Evolutionary conservation across 35 echinoderm and acorn worm genomes (phyloP).

Genomic region (Diadema setosum): DNA sequence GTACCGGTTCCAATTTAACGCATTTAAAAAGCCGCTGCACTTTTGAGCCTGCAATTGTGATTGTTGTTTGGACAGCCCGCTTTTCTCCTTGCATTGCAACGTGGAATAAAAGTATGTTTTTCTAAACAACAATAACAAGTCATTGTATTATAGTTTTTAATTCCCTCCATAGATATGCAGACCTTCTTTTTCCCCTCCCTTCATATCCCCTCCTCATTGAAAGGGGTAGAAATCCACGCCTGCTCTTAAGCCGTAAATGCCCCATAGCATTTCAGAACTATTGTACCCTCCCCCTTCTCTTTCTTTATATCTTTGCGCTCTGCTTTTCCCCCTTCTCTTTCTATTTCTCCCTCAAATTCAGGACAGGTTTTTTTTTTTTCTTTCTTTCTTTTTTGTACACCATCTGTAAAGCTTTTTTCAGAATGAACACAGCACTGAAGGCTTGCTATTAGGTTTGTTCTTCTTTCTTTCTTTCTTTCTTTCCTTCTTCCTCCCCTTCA

Average conservation of each 20-base stretch:
- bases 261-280: background rate
- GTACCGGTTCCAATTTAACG: too few relatives aligned
- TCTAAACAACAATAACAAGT: conserved; percentile 36
- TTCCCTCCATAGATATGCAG: background rate
- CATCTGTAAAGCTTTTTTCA: too few relatives aligned
- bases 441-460: background rate
- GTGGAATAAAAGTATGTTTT: conserved; percentile 28
- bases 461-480: background rate
- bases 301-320: background rate
- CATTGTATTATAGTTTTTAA: conserved; percentile 37
- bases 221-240: background rate
- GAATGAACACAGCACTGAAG: too few relatives aligned
- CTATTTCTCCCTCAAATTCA: background rate
- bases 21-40: conserved; percentile 3
- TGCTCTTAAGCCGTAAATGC: background rate
- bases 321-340: background rate
- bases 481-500: too few relatives aligned
- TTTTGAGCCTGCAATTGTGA: background rate
- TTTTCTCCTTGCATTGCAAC: background rate
- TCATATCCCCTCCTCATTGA: background rate
- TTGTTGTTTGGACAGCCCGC: conserved; percentile 7
- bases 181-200: background rate
- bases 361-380: background rate
- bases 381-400: background rate
- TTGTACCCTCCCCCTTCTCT: background rate